Evolutionary conservation across 2,113 vertebrate species (phyloP), one percentile per base, ranked within the genome.

Genomic region (Verasper variegatus): DNA sequence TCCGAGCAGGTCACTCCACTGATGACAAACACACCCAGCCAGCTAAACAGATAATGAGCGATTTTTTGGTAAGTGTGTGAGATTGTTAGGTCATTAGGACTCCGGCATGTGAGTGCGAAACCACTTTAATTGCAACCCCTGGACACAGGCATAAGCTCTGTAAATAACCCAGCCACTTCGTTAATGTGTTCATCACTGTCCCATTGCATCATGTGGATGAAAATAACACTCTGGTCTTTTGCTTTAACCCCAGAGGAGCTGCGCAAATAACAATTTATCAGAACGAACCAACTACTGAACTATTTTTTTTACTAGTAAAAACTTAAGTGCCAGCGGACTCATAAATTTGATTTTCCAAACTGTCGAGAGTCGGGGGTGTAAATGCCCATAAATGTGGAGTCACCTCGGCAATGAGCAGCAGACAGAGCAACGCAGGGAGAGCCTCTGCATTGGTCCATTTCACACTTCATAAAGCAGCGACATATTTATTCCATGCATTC

Each of bases 91-190:
- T 85, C 76, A 60, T 90, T 92, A 87, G 78, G 77, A 88, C 87
- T 81, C 68, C 74, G 64, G 73, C 35, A 74, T 82, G 70, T 73
- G 66, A 86, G 86, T 24, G 64, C 79, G 31, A 66, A 84, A 76
- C 74, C 31, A 76, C 76, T 92, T 93, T 87, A 92, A 91, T 93
- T 94, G 89, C 91, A 86, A 88, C 89, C 83, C 67, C 78, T 81
- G 85, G 86, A 91, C 84, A 78, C 78, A 74, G 69, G 61, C 80
- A 67, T 72, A 73, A 71, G 76, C 81, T 80, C 64, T 77, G 80
- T 71, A 85, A 88, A 85, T 88, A 85, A 83, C 76, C 55, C 65
- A 78, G 79, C 74, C 81, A 88, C 74, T 85, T 80, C 13, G 71
- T 77, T 89, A 88, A 88, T 74, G 71, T 80, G 64, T 62, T 82